phyloP scores from a whole-genome alignment of 2,113 vertebrate genomes.

The Bagarius yarrelli region DNA sequence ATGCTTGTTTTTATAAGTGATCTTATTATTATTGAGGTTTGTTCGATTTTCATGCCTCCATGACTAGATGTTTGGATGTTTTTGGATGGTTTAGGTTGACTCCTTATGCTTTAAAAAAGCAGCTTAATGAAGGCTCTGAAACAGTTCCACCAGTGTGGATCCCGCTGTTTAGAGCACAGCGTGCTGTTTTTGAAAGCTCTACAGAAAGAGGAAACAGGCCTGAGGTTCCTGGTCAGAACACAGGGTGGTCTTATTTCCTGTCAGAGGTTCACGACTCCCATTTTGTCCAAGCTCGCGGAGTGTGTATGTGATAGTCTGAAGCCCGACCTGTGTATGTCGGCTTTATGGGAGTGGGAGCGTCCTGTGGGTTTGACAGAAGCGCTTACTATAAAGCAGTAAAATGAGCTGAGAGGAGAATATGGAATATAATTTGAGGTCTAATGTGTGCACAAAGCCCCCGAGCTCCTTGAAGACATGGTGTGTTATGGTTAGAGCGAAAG shows the following conservation, averaged over 20 bases:
- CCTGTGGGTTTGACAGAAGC: background rate
- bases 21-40: background rate
- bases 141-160: background rate
- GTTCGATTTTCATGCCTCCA: background rate
- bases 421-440: background rate
- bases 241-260: slow-evolving; percentile 54
- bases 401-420: background rate
- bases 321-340: background rate
- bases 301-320: background rate
- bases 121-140: background rate
- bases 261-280: slow-evolving; percentile 38
- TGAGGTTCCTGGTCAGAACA: slow-evolving; percentile 52
- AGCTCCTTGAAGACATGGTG: too few species aligned
- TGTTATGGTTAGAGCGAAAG: too few species aligned
- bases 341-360: slow-evolving; percentile 25
- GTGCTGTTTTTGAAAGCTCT: slow-evolving; percentile 44
- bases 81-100: background rate
- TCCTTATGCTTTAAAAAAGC: background rate
- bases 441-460: background rate
- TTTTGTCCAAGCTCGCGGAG: slow-evolving; percentile 8
- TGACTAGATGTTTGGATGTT: background rate
- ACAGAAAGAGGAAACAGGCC: slow-evolving; percentile 50
- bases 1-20: background rate
- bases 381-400: background rate
- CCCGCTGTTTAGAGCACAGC: background rate